Evolutionary conservation across 2,113 vertebrate genomes (phyloP).

Genomic region (Actenoides hombroni): DNA sequence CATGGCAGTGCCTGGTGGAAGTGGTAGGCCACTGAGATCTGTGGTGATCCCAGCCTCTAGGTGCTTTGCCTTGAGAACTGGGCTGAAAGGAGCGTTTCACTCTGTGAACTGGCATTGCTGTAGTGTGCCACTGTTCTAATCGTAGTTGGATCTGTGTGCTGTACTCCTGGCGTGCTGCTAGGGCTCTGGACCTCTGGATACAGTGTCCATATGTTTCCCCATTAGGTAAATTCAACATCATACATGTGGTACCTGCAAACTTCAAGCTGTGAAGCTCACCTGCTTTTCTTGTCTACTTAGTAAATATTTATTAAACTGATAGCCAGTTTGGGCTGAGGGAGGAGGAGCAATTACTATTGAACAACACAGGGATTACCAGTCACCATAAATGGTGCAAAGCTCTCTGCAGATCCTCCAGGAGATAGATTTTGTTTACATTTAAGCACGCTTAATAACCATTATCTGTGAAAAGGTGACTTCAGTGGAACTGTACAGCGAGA

Average conservation of each 20-base stretch:
- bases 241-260: background rate
- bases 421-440: background rate
- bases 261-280: background rate
- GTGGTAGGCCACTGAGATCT: background rate
- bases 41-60: background rate
- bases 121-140: background rate
- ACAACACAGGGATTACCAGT: background rate
- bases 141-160: fast-evolving
- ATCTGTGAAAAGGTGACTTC: background rate
- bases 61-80: background rate
- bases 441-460: background rate
- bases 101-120: background rate
- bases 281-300: background rate
- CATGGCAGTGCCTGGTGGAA: background rate
- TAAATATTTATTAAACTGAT: background rate
- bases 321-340: background rate
- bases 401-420: background rate
- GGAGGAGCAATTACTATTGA: background rate
- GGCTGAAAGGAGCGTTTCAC: background rate
- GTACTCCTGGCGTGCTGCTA: background rate
- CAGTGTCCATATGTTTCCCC: fast-evolving
- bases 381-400: background rate
- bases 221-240: background rate
- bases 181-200: background rate
- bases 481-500: background rate